These are phyloP conservation scores for Chloroceryle aenea DNA, from an alignment of 2,113 vertebrate genomes.

Conservation along the genomic window DNA sequence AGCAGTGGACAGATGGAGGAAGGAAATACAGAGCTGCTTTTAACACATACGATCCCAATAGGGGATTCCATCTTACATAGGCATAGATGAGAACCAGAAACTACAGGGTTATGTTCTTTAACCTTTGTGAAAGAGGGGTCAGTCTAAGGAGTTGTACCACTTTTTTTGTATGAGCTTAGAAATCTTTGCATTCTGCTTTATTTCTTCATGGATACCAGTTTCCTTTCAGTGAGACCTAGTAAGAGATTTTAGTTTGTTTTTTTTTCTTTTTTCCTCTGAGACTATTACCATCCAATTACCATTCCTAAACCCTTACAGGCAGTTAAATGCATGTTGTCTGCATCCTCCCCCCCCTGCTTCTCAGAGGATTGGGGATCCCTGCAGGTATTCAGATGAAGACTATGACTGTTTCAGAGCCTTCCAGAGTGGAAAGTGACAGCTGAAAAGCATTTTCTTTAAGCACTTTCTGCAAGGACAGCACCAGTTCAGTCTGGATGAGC, in stretches of 20 bases:
- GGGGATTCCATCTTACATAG: background rate
- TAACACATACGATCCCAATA: background rate
- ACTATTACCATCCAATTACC: background rate
- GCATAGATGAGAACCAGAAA: background rate
- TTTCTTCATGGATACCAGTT: background rate
- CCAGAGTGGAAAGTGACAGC: background rate
- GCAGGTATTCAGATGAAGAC: background rate
- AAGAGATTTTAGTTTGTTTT: background rate
- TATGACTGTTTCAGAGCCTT: background rate
- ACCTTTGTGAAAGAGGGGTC: background rate
- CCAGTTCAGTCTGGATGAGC: background rate
- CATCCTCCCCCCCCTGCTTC: background rate
- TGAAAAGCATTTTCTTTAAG: background rate
- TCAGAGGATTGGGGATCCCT: background rate
- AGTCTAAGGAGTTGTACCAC: background rate
- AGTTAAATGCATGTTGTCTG: background rate
- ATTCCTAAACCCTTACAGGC: background rate
- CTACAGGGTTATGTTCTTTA: background rate
- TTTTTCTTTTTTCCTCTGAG: background rate
- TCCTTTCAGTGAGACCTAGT: background rate
- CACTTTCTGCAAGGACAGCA: background rate
- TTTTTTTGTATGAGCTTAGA: background rate
- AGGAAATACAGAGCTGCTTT: background rate
- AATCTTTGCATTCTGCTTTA: background rate
- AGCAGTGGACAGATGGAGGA: conserved; percentile 31